phyloP scores from a whole-genome alignment of 37 sponge, comb jelly and placozoan species.

The Chondrilla cf. caribensis region DNA sequence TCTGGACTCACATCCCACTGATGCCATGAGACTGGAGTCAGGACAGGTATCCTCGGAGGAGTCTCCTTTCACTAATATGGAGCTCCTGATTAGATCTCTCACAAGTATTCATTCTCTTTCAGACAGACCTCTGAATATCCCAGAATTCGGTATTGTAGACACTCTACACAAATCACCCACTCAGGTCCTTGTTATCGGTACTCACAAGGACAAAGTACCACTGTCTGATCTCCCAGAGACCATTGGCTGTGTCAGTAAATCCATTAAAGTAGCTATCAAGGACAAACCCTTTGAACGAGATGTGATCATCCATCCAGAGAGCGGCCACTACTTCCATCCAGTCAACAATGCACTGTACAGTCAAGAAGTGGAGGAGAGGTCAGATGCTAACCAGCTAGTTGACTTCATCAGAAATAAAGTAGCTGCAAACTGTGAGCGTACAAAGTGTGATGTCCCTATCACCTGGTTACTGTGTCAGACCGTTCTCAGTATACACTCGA shows the following conservation, averaged over 20 bases:
- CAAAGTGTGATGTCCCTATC: background rate
- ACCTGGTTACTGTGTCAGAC: background rate
- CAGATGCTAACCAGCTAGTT: background rate
- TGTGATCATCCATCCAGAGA: background rate
- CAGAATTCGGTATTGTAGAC: too few species aligned
- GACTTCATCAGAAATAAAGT: background rate
- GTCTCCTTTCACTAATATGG: constrained; percentile 3
- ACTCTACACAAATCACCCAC: background rate
- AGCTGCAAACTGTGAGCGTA: background rate
- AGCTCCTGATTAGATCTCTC: background rate
- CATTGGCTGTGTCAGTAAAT: background rate
- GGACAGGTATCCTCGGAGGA: too few species aligned
- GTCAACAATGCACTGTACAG: background rate
- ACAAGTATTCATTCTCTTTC: background rate
- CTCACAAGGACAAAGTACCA: background rate
- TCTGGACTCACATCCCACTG: background rate
- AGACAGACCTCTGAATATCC: too few species aligned
- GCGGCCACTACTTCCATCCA: background rate
- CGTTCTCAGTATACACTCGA: background rate
- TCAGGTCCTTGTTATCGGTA: background rate
- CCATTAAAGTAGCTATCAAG: background rate
- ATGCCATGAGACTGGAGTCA: background rate
- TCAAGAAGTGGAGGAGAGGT: background rate
- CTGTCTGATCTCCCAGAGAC: background rate
- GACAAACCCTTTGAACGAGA: background rate